phyloP scores from a whole-genome alignment of 2,888 invertebrate species.

The Drosophila siamana region DNA sequence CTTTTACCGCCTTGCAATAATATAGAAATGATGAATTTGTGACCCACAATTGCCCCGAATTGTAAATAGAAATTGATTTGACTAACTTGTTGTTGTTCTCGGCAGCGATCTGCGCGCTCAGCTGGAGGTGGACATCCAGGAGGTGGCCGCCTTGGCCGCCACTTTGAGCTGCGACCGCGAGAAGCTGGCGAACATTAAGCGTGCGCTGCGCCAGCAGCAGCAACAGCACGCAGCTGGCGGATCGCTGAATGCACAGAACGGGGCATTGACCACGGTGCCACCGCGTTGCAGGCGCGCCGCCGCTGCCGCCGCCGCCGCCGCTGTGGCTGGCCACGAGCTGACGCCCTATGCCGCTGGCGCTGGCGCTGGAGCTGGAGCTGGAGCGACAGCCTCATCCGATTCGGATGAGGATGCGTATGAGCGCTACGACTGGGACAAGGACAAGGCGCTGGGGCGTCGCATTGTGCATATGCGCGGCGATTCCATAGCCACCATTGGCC shows the following conservation, averaged over 20 bases:
- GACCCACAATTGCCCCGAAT: too few relatives aligned
- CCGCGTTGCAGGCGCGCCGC: slow-evolving; percentile 61
- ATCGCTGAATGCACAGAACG: slow-evolving; percentile 60
- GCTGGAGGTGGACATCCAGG: slow-evolving; percentile 89
- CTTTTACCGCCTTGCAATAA: too few relatives aligned
- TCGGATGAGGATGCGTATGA: slow-evolving; percentile 81
- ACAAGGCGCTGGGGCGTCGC: slow-evolving; percentile 75
- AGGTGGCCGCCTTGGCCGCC: slow-evolving; percentile 83
- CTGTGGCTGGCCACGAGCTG: slow-evolving; percentile 58
- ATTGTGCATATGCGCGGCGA: slow-evolving; percentile 81
- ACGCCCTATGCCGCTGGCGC: slow-evolving; percentile 66
- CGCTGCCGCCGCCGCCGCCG: slow-evolving; percentile 26
- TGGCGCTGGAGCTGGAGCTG: slow-evolving; percentile 74
- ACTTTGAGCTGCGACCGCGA: slow-evolving; percentile 83
- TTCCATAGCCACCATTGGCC: slow-evolving; percentile 86
- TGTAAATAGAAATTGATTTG: too few relatives aligned
- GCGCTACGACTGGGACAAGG: slow-evolving; percentile 82
- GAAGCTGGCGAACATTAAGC: slow-evolving; percentile 79
- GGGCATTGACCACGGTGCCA: slow-evolving; percentile 69
- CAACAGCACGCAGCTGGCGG: slow-evolving; percentile 31
- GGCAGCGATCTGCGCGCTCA: slow-evolving; percentile 97
- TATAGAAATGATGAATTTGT: too few relatives aligned
- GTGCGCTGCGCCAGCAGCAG: slow-evolving; percentile 71
- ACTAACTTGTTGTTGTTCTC: not conserved
- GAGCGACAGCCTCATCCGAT: slow-evolving; percentile 79